Evolutionary conservation across 2,888 invertebrate species (phyloP), one percentile per base, ranked within the genome.

Genomic region (Steinernema carpocapsae): DNA sequence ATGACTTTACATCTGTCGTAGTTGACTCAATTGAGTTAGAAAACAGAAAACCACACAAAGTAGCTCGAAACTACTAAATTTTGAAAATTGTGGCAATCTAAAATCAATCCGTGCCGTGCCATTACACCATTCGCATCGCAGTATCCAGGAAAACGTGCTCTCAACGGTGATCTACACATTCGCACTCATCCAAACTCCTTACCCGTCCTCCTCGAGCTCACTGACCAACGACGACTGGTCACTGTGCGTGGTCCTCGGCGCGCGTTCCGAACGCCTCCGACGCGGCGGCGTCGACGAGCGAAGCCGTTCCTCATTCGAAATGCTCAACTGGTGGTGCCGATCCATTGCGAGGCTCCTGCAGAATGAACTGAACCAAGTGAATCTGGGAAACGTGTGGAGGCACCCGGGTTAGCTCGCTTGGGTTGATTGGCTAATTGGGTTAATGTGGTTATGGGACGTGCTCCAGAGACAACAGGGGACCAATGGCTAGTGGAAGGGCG

Each of bases 271-370:
- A 4, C 64, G 64, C 32, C 64, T 29, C 29, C 64, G 64, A 1
- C 64, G 64, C 64, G 64, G 64, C 29, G 64, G 64, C 64, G 64
- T 29, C 37, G 64, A 10, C 37, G 64, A 32, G 29, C 64, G 32
- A 32, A 64, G 64, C 6, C 32, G 64, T 12, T 29, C 64, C 7
- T 64, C 64, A 32, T 14, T 64, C 3, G 17, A 24, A 32, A 29
- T 26, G 64, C 32, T 64, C 32, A 64, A 17, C 32, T 26, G 64
- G 17, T 64, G 12, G 32, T 64, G 12, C 3, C 64, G 64, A n/a
- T 64, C 64, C 64, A 64, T 64, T 17, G 64, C 29, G 64, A 12
- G 1, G 24, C 64, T 64, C 64, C 64, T 64, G 64, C 37, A 64
- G 64, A 32, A 37, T 10, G 37, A 37, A 37, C 37, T 37, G 37